Evolutionary conservation across 2,113 vertebrate genomes (phyloP).

Genomic region (Lepus europaeus): DNA sequence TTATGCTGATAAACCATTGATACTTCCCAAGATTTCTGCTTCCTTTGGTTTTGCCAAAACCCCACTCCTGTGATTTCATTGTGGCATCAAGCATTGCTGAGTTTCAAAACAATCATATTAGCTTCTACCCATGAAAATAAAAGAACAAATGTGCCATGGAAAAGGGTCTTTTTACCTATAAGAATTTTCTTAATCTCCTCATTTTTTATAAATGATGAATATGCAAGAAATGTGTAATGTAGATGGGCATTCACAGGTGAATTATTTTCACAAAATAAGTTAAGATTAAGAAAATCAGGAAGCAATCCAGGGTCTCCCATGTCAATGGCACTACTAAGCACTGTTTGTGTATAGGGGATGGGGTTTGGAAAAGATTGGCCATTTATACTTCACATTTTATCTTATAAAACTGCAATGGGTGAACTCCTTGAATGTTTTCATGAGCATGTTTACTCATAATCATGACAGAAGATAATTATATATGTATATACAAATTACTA

Average conservation of each 20-base stretch:
- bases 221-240: not conserved
- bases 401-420: not conserved
- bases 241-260: not conserved
- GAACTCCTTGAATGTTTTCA: not conserved
- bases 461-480: too few species aligned
- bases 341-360: not conserved
- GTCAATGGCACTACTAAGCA: not conserved
- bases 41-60: not conserved
- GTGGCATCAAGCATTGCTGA: not conserved
- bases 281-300: not conserved
- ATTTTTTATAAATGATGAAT: not conserved
- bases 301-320: not conserved
- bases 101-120: conserved; percentile 17
- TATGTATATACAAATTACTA: not conserved
- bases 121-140: too few species aligned
- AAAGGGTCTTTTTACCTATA: too few species aligned
- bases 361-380: not conserved
- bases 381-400: too few species aligned
- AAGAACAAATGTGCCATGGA: too few species aligned
- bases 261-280: not conserved
- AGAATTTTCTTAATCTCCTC: not conserved
- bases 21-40: not conserved
- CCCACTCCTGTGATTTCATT: not conserved
- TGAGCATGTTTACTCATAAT: not conserved
- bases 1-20: not conserved